Base-by-base conservation (phyloP, 23 tunicate species). In the Halocynthia aurantium region DNA sequence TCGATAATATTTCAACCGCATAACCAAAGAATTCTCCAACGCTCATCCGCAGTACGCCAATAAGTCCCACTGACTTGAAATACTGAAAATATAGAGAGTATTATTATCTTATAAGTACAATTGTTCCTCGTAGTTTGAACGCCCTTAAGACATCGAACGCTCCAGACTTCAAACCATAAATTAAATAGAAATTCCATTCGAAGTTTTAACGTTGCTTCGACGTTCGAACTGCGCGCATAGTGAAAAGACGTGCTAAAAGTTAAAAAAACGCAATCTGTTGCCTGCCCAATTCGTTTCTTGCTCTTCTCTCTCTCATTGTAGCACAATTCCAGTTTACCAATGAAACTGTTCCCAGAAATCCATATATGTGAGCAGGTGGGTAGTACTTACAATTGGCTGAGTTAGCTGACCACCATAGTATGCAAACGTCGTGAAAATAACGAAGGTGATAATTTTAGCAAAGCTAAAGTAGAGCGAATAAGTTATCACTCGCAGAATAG, bases 21-120 rank as follows among this genome's bases (percentile, higher is more conserved):
- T 50, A 0, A 10, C 81, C 70, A 73, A 84, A 73, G 62, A 60
- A 74, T n/a, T 79, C 31, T 10, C 77, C 85, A 49, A 80, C 44
- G 20, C 81, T 40, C 13, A 56, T 12, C 21, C 96, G 72, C 65
- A 89, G 13, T 6, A 61, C 73, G 51, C 51, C 62, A 54, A 76
- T 71, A 55, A 84, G 62, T 8, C 93, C 96, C 7, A 89, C 22
- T 6, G 76, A 72, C 15, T 55, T 19, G 52, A 89, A 84, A 19
- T 84, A 85, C 94, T 88, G 72, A 56, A 10, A 11, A 72, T 72
- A 51, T 11, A 13, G 10, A 72, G 4, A 60, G n/a, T 15, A 2
- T 60, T 60, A 60, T 60, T 60, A n/a, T 60, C 4, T 15, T 60
- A 60, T 15, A 60, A 60, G 64, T 15, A 60, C 17, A 15, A 1